Evolutionary conservation across 2,797 vertebrate species (phyloP).

Genomic region (Cynopterus sphinx): DNA sequence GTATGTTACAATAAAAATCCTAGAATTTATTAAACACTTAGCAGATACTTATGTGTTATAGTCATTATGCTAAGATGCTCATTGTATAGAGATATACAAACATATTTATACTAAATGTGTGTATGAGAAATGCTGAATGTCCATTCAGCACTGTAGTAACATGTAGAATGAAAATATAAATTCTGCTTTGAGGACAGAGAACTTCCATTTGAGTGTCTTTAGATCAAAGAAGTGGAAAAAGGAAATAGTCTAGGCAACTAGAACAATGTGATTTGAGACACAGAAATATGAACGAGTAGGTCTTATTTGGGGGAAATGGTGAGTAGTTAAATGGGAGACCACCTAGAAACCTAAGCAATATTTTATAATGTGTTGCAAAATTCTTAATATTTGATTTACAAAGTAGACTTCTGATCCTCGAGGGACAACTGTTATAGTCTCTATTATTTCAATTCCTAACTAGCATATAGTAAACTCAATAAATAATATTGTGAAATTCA

Average conservation of each 20-base stretch:
- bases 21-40: neutral
- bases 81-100: neutral
- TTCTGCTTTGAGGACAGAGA: neutral
- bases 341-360: neutral
- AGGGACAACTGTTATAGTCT: neutral
- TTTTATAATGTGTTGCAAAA: conserved; percentile 5
- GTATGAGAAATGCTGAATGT: neutral
- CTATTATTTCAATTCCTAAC: neutral
- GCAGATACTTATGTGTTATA: neutral
- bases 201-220: conserved; percentile 9
- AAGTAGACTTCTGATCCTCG: neutral
- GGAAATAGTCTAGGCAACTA: neutral
- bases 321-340: neutral
- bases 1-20: neutral
- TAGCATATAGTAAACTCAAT: neutral
- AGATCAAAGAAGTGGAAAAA: conserved; percentile 5
- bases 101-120: neutral
- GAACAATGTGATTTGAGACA: neutral
- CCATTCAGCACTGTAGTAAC: neutral
- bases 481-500: neutral
- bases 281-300: neutral
- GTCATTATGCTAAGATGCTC: neutral
- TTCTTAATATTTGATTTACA: neutral
- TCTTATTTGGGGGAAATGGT: neutral
- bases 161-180: neutral